Evolutionary conservation across 2,797 vertebrate genomes (phyloP), one percentile per base, ranked within the genome.

Genomic region (Arctocebus calabarensis): DNA sequence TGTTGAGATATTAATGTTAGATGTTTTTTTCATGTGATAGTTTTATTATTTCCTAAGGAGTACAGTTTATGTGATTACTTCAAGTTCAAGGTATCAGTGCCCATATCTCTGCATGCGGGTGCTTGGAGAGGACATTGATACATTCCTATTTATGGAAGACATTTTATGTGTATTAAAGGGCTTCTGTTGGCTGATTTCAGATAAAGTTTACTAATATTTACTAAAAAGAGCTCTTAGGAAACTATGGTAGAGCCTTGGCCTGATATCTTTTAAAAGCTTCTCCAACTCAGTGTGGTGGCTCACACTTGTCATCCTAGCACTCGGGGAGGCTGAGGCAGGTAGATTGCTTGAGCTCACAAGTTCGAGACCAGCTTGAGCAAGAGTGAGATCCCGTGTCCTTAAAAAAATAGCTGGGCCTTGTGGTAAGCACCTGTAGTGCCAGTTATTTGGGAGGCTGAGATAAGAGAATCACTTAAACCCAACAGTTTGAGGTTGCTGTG

Each of bases 141-240:
- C 11, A 29, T 66, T 88, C 68, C 79, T 68, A 29, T 88, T 66
- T 73, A 73, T 16, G 43, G 70, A 4, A 48, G 22, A 9, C 12
- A 32, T 34, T 74, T 90, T 57, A 40, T 88, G 11, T 90, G 7
- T 59, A 17, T 45, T 66, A 64, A 27, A 23, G 55, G 89, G 32
- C n/a, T 29, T 94, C 84, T 62, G 22, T 45, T 82, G 4, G 43
- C 37, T 45, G 61, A 25, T 61, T 66, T 92, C 23, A 40, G 57
- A 45, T 40, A 45, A 23, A 14, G 45, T 70, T 7, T 90, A 16
- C 14, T 83, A 48, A 64, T n/a, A 71, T 84, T 87, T 75, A 68
- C 70, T 84, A 59, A 34, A 59, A 93, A 95, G 71, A 87, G 43
- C 81, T 90, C 32, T 59, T 90, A 74, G 73, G 57, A 84, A 90